Evolutionary conservation across 2,113 vertebrate species (phyloP), one percentile per base, ranked within the genome.

Genomic region (Oreotrochilus melanogaster): DNA sequence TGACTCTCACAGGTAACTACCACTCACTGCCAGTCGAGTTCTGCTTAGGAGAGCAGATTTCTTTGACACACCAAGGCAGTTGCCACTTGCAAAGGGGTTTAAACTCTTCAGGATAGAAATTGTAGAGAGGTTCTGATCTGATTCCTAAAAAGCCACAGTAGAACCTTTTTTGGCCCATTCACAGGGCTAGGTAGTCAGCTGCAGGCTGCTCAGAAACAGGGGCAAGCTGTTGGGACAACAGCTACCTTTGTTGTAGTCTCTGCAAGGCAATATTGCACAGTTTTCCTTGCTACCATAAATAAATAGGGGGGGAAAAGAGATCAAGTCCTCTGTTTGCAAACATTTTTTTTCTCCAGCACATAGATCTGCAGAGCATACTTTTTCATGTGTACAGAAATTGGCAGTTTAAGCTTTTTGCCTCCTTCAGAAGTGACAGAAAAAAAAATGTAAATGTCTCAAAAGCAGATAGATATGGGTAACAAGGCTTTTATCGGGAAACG

Each of bases 121-220:
- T 45, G 12, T n/a, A 3, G 39, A 19, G n/a, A 45, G 24, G 13
- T 93, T 76, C 74, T 45, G 33, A 10, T 70, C 24, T 11, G 58
- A 45, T 88, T 86, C 75, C 56, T 50, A 22, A 70, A 86, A 88
- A 73, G 58, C 33, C 19, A 11, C 39, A 28, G 58, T 16, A 42
- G 33, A 37, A 23, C 4, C 10, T 61, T 65, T 80, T 78, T 33
- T 5, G 11, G 39, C 18, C 9, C 0, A 14, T 65, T 80, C 43
- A 1, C 7, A 0, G 10, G 23, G 23, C 3, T 1, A 7, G 47
- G 6, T 16, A 48, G 31, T 50, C n/a, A 50, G 28, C 28, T 7
- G 25, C 57, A 31, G 35, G 31, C 21, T 73, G 21, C 7, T 50
- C 28, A 31, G 71, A 31, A 78, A 39, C 47, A 30, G 81, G 3